Base-by-base conservation (phyloP, 2,888 invertebrate genomes). In the Nematopogon swammerdamellus region DNA sequence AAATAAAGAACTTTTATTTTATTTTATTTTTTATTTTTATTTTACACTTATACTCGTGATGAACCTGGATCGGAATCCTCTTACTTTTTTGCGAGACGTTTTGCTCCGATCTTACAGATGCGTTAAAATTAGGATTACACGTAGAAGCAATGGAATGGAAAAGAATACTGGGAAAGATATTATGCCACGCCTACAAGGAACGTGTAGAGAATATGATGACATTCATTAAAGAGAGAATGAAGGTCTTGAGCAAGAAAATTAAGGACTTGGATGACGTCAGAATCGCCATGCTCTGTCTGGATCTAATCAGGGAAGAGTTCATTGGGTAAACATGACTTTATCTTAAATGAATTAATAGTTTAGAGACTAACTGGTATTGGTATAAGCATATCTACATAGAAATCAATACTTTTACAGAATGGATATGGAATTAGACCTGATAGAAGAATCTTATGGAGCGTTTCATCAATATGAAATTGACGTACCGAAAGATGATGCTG, bases 101-200 rank as follows among this genome's bases (percentile, higher is more conserved):
- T n/a, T n/a, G n/a, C n/a, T n/a, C n/a, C n/a, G n/a, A n/a, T n/a
- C n/a, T 61, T 66, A 48, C 57, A 86, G 89, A 85, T 49, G 79
- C 84, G 56, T 79, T 85, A 30, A 87, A 87, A 67, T 63, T 84
- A 20, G 87, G 83, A 1, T 65, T 94, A 30, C 70, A 85, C 45
- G 82, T 88, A 8, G 93, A 93, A 71, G 88, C 91, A 0, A 82
- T 87, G 54, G 85, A 86, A 48, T 94, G 94, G 93, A 92, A 91
- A 65, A 72, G 82, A 52, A 76, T 84, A 17, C 70, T 91, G 49
- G 92, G 92, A 0, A 82, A 84, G 58, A 74, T 87, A 30, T 66
- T 94, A 19, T 86, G 87, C 54, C 64, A 72, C 0, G 85, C 84
- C 11, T 92, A 91, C 60, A 88, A 85, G 59, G 83, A 83, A 47